phyloP scores from a whole-genome alignment of 2,797 vertebrate genomes.

The Crypturellus tataupa region DNA sequence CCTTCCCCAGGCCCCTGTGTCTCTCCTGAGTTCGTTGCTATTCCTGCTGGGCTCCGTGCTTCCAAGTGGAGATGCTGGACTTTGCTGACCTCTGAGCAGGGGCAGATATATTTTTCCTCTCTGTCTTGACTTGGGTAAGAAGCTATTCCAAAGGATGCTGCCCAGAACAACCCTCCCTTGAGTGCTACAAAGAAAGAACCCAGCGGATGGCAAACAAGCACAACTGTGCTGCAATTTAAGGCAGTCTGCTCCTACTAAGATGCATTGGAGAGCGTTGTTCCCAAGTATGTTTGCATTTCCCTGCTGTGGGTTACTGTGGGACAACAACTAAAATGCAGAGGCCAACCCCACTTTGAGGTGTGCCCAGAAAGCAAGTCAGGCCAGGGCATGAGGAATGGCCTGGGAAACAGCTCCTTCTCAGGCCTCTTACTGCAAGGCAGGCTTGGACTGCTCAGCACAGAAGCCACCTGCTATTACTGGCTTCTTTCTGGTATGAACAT shows the following conservation, averaged over 20 bases:
- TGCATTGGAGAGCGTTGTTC: background rate
- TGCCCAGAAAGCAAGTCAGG: background rate
- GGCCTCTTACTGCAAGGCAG: background rate
- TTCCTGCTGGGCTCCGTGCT: background rate
- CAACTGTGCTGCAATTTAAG: background rate
- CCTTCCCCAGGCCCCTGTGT: background rate
- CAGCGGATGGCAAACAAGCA: background rate
- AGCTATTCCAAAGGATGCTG: background rate
- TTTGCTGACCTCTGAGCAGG: background rate
- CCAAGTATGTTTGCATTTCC: background rate
- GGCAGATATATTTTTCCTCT: background rate
- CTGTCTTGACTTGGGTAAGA: background rate
- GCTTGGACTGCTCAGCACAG: background rate
- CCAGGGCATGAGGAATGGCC: background rate
- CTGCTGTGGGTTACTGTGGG: background rate
- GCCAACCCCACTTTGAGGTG: background rate
- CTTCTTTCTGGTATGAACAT: background rate
- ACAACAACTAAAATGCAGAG: background rate
- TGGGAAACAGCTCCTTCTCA: background rate
- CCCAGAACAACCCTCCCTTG: background rate
- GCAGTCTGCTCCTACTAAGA: background rate
- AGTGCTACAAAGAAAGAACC: background rate
- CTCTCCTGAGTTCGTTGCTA: background rate
- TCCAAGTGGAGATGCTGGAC: background rate
- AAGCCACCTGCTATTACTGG: background rate